Conservation (phyloP, 2,888 invertebrate genomes). For the Erebia aethiops region DNA sequence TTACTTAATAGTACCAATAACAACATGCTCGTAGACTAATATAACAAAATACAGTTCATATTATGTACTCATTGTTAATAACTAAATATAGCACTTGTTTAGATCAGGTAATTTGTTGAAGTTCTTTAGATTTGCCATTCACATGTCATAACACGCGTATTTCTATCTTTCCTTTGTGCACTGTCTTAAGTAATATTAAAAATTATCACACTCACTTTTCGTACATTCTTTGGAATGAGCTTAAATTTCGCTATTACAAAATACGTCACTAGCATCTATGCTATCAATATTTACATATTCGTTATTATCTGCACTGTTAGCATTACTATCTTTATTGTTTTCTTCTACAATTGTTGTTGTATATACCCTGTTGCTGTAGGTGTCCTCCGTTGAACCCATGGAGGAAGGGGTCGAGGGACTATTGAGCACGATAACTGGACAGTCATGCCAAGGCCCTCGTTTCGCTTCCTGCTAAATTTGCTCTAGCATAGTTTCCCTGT, state of each 20-base stretch:
- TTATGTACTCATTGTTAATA: not conserved
- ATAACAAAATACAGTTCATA: not conserved
- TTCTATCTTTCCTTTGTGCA: too few relatives aligned
- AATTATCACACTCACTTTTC: slow-evolving; percentile 51
- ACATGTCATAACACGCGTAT: slow-evolving; percentile 20
- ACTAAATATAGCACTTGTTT: slow-evolving; percentile 35
- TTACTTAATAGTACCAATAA: not conserved
- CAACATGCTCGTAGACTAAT: not conserved
- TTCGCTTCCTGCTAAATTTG: slow-evolving; percentile 71
- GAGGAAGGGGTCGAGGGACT: slow-evolving; percentile 74
- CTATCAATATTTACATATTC: slow-evolving; percentile 61
- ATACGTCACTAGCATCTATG: slow-evolving; percentile 57
- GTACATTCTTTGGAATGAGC: slow-evolving; percentile 74
- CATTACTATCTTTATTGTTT: slow-evolving; percentile 56
- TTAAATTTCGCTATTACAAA: slow-evolving; percentile 54
- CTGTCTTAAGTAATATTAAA: slow-evolving; percentile 47
- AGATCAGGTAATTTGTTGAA: slow-evolving; percentile 34
- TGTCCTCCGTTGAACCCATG: slow-evolving; percentile 60
- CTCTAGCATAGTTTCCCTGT: slow-evolving; percentile 62
- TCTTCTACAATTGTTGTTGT: slow-evolving; percentile 68
- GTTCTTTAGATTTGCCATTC: slow-evolving; percentile 32
- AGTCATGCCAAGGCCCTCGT: slow-evolving; percentile 49
- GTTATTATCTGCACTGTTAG: slow-evolving; percentile 50
- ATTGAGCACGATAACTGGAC: slow-evolving; percentile 70
- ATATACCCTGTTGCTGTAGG: slow-evolving; percentile 76